Base-by-base conservation (phyloP, 2,113 vertebrate genomes). In the Prunella fulvescens region DNA sequence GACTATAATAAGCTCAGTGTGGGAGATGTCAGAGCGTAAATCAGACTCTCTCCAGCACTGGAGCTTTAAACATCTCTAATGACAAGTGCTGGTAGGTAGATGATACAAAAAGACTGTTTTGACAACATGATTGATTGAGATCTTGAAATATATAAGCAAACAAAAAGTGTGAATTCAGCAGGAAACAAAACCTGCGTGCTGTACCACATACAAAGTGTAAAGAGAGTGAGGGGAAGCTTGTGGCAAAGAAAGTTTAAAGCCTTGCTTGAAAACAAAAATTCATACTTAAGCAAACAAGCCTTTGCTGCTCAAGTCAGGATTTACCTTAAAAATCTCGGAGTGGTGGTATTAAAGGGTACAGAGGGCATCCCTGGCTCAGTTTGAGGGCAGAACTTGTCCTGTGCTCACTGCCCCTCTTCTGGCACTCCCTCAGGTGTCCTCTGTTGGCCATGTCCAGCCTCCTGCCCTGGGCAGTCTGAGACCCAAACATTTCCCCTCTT, bases 31-130 rank as follows among this genome's bases (percentile, higher is more conserved):
- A 92, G 57, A 93, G 70, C 73, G 66, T 93, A 97, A 95, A 96
- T 94, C 81, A 95, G 69, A 20, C 72, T 94, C 85, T 92, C 42
- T 95, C 74, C 84, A 93, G 50, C 70, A 95, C 37, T 78, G 77
- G 93, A 86, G 60, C 54, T 96, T 97, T 93, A 91, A 97, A 92
- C 64, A 83, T 81, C 48, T 91, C 81, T 85, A 73, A 92, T 97
- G 93, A 93, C 44, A 95, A 80, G 76, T 95, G 86, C 82, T 47
- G 40, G 86, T 97, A 96, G 76, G 92, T 95, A 57, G 83, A 96
- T 87, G 86, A 94, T 97, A 90, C 71, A 95, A 97, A 81, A 96
- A 96, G 96, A 40, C 82, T 96, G 50, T 94, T 96, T 97, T 97
- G 92, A 94, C 89, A 97, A 88, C 78, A 72, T 96, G 83, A 96